Percentiles rank a stretch among this genome's conserved stretches.
Evolutionary conservation across 2,797 vertebrate species (phyloP).

Genomic region (Fundulus diaphanus): DNA sequence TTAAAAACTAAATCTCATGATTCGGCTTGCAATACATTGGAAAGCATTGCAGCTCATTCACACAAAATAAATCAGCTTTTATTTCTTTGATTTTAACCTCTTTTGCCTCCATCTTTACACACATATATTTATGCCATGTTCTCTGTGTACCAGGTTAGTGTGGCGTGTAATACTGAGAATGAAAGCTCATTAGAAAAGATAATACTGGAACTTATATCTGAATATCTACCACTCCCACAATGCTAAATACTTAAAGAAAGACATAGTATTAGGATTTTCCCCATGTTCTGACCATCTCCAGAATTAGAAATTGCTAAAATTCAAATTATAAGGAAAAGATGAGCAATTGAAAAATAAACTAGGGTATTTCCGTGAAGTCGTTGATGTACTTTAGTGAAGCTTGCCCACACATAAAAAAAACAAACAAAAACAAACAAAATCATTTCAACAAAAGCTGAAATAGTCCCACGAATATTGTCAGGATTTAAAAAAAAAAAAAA

Average conservation of each 20-base stretch:
- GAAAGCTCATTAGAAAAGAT: slow-evolving; percentile 56
- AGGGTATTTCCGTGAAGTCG: slow-evolving; percentile 25
- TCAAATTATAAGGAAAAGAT: slow-evolving; percentile 22
- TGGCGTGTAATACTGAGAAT: slow-evolving; percentile 66
- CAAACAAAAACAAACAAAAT: slow-evolving; percentile 16
- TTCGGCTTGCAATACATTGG: slow-evolving; percentile 16
- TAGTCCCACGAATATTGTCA: slow-evolving; percentile 28
- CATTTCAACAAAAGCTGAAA: slow-evolving; percentile 18
- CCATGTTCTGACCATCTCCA: slow-evolving; percentile 37
- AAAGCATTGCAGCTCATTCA: slow-evolving; percentile 40
- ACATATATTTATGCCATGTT: slow-evolving; percentile 24
- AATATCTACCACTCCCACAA: slow-evolving; percentile 70
- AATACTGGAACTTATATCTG: slow-evolving; percentile 71
- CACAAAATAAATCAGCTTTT: slow-evolving; percentile 22
- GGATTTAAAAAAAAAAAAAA: slow-evolving; percentile 49
- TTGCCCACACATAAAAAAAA: slow-evolving; percentile 38
- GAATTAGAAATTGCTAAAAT: slow-evolving; percentile 45
- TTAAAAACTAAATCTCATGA: slow-evolving; percentile 10
- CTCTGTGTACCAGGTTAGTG: slow-evolving; percentile 40
- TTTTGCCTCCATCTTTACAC: slow-evolving; percentile 8
- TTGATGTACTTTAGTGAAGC: slow-evolving; percentile 34
- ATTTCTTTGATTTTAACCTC: slow-evolving; percentile 7
- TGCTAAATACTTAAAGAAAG: slow-evolving; percentile 51
- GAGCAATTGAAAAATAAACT: slow-evolving; percentile 25
- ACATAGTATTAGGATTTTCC: slow-evolving; percentile 23